phyloP scores from a whole-genome alignment of 2,113 vertebrate genomes.

The Sminthopsis crassicaudata region DNA sequence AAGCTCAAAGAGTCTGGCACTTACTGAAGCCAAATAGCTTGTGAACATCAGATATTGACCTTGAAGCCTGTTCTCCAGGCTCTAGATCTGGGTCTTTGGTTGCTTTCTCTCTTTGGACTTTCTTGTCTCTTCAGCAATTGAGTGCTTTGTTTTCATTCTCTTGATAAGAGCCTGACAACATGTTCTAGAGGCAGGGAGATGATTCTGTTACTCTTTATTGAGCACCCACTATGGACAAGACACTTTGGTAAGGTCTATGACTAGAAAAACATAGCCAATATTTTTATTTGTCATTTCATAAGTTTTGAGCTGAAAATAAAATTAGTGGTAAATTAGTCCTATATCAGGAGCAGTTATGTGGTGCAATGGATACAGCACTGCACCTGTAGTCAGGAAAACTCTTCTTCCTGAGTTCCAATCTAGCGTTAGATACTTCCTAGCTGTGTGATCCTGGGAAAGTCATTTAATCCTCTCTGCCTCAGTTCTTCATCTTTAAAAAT shows the following conservation, averaged over 20 bases:
- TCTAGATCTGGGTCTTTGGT: background rate
- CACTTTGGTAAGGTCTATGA: background rate
- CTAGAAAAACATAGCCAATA: background rate
- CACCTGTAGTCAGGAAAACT: background rate
- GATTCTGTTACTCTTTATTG: background rate
- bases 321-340: background rate
- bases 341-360: background rate
- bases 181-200: background rate
- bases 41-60: background rate
- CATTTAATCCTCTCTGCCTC: background rate
- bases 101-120: background rate
- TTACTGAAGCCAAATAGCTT: background rate
- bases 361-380: too few relatives aligned
- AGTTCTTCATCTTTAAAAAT: background rate
- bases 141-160: background rate
- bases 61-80: background rate
- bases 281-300: too few relatives aligned
- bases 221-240: background rate
- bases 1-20: background rate
- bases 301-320: too few relatives aligned
- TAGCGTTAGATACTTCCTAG: background rate
- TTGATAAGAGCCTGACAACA: background rate
- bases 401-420: background rate
- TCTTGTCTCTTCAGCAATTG: background rate
- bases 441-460: background rate